These are phyloP conservation scores for Macquaria australasica DNA, from an alignment of 2,113 vertebrate genomes.

Conservation along the genomic window DNA sequence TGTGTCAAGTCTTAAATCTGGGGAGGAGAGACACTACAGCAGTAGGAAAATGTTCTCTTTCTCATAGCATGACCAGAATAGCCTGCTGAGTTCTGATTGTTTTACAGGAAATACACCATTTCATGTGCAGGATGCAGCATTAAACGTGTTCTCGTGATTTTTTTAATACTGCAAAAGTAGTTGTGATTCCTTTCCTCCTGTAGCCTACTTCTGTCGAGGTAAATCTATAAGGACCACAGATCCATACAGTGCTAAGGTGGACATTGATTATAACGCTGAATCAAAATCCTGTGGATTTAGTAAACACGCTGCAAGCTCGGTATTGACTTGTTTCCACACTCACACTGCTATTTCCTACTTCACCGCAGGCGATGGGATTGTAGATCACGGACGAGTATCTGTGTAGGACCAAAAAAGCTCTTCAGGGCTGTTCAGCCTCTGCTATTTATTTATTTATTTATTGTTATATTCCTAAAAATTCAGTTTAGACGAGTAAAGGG, in stretches of 20 bases:
- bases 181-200: conserved; percentile 1
- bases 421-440: conserved; percentile 8
- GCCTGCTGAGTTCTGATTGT: neutral
- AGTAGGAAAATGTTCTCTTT: neutral
- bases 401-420: conserved; percentile 25
- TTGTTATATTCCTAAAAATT: neutral
- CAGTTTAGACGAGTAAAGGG: neutral
- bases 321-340: conserved; percentile 60
- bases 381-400: conserved; percentile 42
- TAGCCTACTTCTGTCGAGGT: conserved; percentile 1
- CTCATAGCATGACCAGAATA: neutral
- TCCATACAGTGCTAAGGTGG: conserved; percentile 41
- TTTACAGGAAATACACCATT: conserved; percentile 7
- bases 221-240: conserved; percentile 39
- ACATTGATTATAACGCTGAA: conserved; percentile 51
- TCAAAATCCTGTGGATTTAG: conserved; percentile 53
- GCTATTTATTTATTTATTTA: conserved; percentile 4
- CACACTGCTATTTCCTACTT: conserved; percentile 56
- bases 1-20: neutral
- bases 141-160: conserved; percentile 21
- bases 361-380: conserved; percentile 37
- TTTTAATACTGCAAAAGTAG: conserved; percentile 25
- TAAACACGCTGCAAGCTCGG: conserved; percentile 35
- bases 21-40: neutral
- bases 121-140: conserved; percentile 2